Percentiles rank a stretch among this genome's conserved stretches.
phyloP scores from a whole-genome alignment of 2,797 vertebrate species.

The Aphelocoma californica region DNA sequence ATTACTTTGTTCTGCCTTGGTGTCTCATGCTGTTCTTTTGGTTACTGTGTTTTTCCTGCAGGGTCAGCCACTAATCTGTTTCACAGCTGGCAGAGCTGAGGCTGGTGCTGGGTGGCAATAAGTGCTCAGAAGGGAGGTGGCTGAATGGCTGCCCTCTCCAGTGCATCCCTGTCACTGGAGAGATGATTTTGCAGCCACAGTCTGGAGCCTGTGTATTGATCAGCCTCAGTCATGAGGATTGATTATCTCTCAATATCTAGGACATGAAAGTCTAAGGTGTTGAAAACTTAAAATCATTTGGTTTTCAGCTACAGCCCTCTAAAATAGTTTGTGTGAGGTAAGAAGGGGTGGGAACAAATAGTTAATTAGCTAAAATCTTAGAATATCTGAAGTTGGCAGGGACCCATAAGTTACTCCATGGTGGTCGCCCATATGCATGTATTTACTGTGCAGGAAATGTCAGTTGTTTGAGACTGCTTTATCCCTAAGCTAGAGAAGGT shows the following conservation, averaged over 20 bases:
- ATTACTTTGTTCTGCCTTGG: not conserved
- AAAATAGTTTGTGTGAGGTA: not conserved
- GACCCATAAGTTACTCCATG: accelerated
- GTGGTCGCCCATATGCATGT: accelerated
- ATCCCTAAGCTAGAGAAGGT: not conserved
- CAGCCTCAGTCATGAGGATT: not conserved
- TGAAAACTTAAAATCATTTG: not conserved
- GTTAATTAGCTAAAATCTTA: not conserved
- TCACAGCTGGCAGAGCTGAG: not conserved
- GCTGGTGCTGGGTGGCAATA: not conserved
- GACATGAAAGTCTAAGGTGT: not conserved
- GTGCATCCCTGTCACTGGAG: not conserved
- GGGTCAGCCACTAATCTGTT: not conserved
- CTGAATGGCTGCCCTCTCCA: not conserved
- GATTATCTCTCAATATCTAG: not conserved
- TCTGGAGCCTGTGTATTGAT: not conserved
- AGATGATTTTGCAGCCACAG: not conserved
- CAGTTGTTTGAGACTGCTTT: not conserved
- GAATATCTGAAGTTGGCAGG: not conserved
- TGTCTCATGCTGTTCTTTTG: not conserved
- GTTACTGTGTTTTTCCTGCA: not conserved
- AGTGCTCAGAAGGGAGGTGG: not conserved
- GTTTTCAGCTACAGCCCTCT: not conserved
- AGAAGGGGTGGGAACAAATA: not conserved
- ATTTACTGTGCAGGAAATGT: not conserved